A percentile compares a stretch with the other conserved stretches of the same genome.
These are phyloP conservation scores for Oreamnos americanus DNA, from an alignment of 2,113 vertebrate species.

Conservation along the genomic window DNA sequence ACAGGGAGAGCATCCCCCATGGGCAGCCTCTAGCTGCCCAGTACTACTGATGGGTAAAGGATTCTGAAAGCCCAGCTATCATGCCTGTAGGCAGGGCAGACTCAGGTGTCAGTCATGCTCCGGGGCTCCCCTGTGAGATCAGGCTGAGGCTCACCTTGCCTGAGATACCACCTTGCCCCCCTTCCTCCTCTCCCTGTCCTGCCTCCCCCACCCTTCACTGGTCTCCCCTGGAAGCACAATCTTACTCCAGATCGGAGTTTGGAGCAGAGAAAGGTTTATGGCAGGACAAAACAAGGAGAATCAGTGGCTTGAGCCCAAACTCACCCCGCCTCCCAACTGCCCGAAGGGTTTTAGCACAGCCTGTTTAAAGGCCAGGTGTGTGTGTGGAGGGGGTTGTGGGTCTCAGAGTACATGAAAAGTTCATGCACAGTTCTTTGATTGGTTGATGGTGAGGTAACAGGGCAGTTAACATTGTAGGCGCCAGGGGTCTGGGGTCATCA, in stretches of 20 bases:
- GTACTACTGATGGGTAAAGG: background rate
- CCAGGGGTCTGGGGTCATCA: background rate
- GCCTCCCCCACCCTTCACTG: background rate
- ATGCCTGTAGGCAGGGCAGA: background rate
- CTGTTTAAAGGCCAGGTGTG: background rate
- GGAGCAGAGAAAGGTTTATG: background rate
- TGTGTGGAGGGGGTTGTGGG: background rate
- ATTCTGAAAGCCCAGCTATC: background rate
- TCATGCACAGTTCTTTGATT: background rate
- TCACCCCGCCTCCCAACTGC: background rate
- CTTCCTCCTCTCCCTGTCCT: background rate
- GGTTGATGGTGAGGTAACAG: background rate
- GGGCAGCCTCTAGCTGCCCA: background rate
- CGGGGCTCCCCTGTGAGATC: background rate
- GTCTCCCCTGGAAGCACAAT: background rate
- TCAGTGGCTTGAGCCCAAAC: background rate
- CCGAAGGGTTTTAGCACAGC: background rate
- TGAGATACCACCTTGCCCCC: background rate
- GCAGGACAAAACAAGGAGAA: background rate
- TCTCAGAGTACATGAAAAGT: background rate
- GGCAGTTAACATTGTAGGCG: background rate
- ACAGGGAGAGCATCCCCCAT: background rate
- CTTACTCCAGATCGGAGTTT: background rate
- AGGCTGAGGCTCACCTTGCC: background rate
- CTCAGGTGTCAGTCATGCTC: background rate